Evolutionary conservation across 2,797 vertebrate genomes (phyloP), one percentile per base, ranked within the genome.

Genomic region (Aulostomus chinensis): DNA sequence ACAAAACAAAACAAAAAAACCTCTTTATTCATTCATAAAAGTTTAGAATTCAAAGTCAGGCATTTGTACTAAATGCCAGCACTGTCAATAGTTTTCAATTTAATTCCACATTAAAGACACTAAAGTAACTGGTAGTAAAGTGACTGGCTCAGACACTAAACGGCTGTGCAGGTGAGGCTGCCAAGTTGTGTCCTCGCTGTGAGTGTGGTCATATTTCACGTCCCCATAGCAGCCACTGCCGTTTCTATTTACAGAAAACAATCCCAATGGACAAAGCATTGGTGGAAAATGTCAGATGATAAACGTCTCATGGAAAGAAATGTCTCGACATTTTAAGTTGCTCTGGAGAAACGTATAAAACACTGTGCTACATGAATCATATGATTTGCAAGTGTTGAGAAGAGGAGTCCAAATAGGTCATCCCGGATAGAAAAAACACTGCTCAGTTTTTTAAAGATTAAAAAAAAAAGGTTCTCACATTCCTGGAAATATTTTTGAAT

Each of bases 221-320:
- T 74, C 65, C 55, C 41, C 41, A 15, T 34, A 54, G 68, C 59
- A 53, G 58, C 60, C 58, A 36, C 42, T 58, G 64, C 73, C 67
- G 47, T 70, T 66, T 68, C 52, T 88, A 80, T 88, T 85, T 86
- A 84, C 68, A 69, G 75, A 70, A 72, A 89, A 87, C 63, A 86
- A 82, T 73, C 63, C 64, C 46, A 5, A 4, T 16, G 50, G 65
- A 84, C 74, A 80, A 80, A 76, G 64, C 51, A 38, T 52, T 51
- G 71, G 49, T 64, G 64, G 71, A 84, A 84, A 74, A 84, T 66
- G 59, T 69, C 48, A 58, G 32, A 70, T 58, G 58, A 79, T 72
- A 67, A 81, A 81, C 71, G 48, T 73, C 50, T 55, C 37, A 38
- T 47, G 10, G 61, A 14, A 33, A 62, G 47, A 71, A 60, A 45